phyloP scores from a whole-genome alignment of 2,888 invertebrate species.

The Mylabris sibirica region DNA sequence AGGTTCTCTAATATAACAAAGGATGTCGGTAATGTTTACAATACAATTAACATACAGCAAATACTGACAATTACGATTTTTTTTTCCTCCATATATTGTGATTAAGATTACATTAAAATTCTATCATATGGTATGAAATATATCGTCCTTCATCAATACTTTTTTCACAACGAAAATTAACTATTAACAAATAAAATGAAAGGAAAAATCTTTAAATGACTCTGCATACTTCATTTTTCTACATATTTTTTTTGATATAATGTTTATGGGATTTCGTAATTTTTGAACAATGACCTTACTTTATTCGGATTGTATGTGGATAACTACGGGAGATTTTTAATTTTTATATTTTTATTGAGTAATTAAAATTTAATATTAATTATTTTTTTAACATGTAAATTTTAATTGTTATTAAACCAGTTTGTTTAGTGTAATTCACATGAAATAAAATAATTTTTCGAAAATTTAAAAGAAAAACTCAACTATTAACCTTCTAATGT shows the following conservation, averaged over 20 bases:
- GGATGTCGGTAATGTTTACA: neutral
- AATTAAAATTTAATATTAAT: neutral
- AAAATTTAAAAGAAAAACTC: no score
- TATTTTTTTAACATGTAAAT: neutral
- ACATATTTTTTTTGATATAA: neutral
- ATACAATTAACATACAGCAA: constrained; percentile 11
- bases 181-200: neutral
- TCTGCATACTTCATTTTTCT: neutral
- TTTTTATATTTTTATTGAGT: neutral
- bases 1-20: constrained; percentile 6
- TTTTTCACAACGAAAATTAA: neutral
- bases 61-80: neutral
- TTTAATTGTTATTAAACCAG: no score
- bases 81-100: neutral
- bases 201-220: neutral
- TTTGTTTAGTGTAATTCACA: no score
- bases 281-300: constrained; percentile 4
- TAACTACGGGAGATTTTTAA: neutral
- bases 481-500: neutral
- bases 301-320: neutral
- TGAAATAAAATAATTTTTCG: neutral
- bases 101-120: neutral
- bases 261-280: neutral
- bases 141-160: neutral
- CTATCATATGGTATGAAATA: neutral